phyloP scores from a whole-genome alignment of 2,888 invertebrate genomes.

The Meganola albula region DNA sequence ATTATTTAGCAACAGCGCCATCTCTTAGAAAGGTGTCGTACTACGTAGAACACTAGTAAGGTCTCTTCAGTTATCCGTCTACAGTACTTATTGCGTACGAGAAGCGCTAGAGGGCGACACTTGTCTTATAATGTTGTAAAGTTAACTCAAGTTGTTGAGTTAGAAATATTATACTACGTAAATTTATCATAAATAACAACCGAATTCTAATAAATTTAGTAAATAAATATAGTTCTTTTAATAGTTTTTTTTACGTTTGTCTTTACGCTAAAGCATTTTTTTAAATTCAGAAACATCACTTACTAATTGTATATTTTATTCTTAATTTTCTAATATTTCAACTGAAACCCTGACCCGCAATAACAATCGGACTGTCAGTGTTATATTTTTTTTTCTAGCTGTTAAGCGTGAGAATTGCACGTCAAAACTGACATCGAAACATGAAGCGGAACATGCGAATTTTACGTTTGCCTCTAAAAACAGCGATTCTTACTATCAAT shows the following conservation, averaged over 20 bases:
- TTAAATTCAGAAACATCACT: no score
- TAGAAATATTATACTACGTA: no score
- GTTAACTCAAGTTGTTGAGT: no score
- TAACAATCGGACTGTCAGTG: slow-evolving; percentile 23
- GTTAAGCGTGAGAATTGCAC: slow-evolving; percentile 37
- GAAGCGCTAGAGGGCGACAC: slow-evolving; percentile 28
- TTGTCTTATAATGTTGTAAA: slow-evolving; percentile 4
- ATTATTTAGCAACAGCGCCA: slow-evolving; percentile 28
- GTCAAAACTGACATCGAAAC: slow-evolving; percentile 30
- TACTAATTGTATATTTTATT: no score
- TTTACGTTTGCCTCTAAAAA: slow-evolving; percentile 9
- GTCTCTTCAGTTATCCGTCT: slow-evolving; percentile 12
- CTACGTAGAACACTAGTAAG: slow-evolving; percentile 14
- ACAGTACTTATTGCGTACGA: background rate
- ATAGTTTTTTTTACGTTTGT: no score
- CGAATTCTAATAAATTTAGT: no score
- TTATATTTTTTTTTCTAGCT: slow-evolving; percentile 20
- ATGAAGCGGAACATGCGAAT: slow-evolving; percentile 27
- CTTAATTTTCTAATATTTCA: no score
- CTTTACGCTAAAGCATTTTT: no score
- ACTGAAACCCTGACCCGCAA: slow-evolving; percentile 40
- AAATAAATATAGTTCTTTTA: no score
- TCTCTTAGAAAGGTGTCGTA: slow-evolving; percentile 25
- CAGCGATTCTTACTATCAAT: no score
- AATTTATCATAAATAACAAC: no score